phyloP scores from a whole-genome alignment of 2,888 invertebrate species.

The Ptychoptera contaminata region DNA sequence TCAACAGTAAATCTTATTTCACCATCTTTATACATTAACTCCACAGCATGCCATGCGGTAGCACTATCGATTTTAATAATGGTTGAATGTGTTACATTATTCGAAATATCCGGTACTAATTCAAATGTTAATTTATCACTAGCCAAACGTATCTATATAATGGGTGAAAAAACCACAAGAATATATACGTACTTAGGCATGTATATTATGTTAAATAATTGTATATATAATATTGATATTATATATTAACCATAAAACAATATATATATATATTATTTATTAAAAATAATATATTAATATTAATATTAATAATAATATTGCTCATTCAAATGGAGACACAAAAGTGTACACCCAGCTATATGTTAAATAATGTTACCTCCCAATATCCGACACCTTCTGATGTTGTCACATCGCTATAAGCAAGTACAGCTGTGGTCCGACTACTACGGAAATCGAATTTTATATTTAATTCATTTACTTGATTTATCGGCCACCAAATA shows the following conservation, averaged over 20 bases:
- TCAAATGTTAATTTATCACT: conserved; percentile 78
- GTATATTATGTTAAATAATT: neutral
- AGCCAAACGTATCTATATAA: conserved; percentile 52
- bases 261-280: no score
- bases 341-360: neutral
- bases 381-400: conserved; percentile 64
- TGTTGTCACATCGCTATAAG: conserved; percentile 64
- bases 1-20: conserved; percentile 62
- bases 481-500: conserved; percentile 75
- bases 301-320: no score
- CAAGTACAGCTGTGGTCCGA: conserved; percentile 67
- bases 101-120: conserved; percentile 54
- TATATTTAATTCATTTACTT: conserved; percentile 54
- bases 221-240: no score
- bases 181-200: neutral
- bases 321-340: neutral
- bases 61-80: conserved; percentile 70
- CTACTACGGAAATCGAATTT: conserved; percentile 79
- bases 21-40: conserved; percentile 58
- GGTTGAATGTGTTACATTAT: conserved; percentile 60
- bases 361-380: conserved; percentile 44
- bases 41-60: conserved; percentile 64
- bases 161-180: neutral
- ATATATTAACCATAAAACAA: no score
- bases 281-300: neutral